Evolutionary conservation across 2,113 vertebrate genomes (phyloP), one percentile per base, ranked within the genome.

Genomic region (Crotalus helleri): DNA sequence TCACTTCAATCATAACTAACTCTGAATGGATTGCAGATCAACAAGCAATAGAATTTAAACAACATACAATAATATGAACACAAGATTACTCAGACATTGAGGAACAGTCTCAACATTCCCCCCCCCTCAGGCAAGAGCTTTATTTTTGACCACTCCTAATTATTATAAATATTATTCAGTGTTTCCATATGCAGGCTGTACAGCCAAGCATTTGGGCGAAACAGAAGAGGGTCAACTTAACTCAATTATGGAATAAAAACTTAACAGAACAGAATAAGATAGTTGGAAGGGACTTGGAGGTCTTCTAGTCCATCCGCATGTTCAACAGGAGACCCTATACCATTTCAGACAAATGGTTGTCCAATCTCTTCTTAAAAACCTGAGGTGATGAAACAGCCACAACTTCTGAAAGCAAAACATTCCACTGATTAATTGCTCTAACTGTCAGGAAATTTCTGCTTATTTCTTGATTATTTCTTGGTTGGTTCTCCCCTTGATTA

Each of bases 121-220:
- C 33, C 15, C 33, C 33, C 6, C 8, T 17, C 15, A 81, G 69
- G 5, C 4, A 6, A 81, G 69, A 81, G 8, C 8, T 89, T 57
- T 24, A 39, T 23, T 87, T 58, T 23, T 57, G 1, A 15, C 12
- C 33, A 85, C n/a, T 46, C 51, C 29, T 3, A 21, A 88, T 61
- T 54, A 39, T 46, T 51, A 51, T 26, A 58, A 61, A 87, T 61
- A 0, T 0, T 0, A 85, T 1, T 92, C 89, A 74, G 0, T 21
- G 26, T 74, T 91, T 96, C 91, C 85, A 4, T 87, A 2, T 46
- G 9, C 89, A 33, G 0, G 1, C 61, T 19, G 1, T 5, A 87
- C 54, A 88, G 54, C 49, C 85, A 49, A 88, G 69, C 39, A 61
- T 92, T 91, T 91, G 3, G 58, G 94, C 91, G 74, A 92, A 69